phyloP scores from a whole-genome alignment of 2,888 invertebrate genomes.

The Volucella bombylans region DNA sequence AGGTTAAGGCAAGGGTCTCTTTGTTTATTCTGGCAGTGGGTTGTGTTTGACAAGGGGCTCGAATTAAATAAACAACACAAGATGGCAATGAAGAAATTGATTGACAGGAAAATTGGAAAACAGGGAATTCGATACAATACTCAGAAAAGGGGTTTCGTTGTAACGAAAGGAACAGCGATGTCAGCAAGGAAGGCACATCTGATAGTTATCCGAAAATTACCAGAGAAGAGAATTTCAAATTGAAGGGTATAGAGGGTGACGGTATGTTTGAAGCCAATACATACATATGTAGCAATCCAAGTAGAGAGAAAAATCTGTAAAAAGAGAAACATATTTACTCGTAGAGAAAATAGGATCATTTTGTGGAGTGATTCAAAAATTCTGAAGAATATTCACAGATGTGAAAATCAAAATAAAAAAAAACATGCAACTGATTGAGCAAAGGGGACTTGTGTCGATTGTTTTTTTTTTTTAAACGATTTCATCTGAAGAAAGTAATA shows the following conservation, averaged over 20 bases:
- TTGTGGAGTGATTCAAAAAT: background rate
- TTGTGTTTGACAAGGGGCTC: constrained; percentile 58
- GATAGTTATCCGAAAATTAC: constrained; percentile 65
- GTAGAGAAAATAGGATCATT: too few species aligned
- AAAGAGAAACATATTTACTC: background rate
- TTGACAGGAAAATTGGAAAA: constrained; percentile 74
- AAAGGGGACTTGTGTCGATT: too few species aligned
- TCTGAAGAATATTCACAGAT: background rate
- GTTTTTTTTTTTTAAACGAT: too few species aligned
- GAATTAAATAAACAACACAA: constrained; percentile 46
- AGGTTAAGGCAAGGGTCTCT: background rate
- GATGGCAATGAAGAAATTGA: constrained; percentile 63
- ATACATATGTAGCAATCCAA: background rate
- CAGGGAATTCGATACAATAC: constrained; percentile 62
- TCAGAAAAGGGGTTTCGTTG: constrained; percentile 45
- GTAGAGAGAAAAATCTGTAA: background rate
- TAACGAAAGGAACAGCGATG: constrained; percentile 47
- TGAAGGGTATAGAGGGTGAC: constrained; percentile 2
- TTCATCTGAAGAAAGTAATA: too few species aligned
- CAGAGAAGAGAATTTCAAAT: constrained; percentile 4
- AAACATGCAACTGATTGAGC: too few species aligned
- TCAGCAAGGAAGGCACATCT: constrained; percentile 61
- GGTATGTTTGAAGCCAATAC: background rate
- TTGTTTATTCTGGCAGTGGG: constrained; percentile 21
- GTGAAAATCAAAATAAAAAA: too few species aligned